These are phyloP conservation scores for Bubalus kerabau DNA, from an alignment of 2,113 vertebrate species.

Conservation along the genomic window DNA sequence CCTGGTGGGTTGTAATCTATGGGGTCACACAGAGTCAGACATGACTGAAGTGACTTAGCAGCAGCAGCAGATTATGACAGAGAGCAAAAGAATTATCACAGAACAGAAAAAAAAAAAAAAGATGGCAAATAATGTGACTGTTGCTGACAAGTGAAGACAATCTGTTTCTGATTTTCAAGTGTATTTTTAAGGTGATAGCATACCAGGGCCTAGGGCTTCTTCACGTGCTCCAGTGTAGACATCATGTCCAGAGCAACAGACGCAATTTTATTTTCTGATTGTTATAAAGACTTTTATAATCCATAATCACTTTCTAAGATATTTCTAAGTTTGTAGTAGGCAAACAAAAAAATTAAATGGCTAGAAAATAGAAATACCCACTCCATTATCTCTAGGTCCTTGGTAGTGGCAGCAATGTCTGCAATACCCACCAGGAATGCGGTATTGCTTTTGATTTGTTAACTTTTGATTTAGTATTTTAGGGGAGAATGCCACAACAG, in stretches of 20 bases:
- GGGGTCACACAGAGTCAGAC: no score
- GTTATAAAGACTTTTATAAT: neutral
- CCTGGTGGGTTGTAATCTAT: no score
- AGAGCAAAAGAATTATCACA: neutral
- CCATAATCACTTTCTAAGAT: neutral
- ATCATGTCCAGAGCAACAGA: neutral
- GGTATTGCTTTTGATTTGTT: neutral
- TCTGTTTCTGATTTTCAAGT: neutral
- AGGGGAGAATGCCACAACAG: neutral
- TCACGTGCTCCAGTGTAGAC: neutral
- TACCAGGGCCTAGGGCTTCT: neutral
- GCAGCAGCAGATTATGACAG: neutral
- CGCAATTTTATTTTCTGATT: neutral
- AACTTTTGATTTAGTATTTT: neutral
- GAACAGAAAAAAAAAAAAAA: neutral
- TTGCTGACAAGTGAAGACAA: neutral
- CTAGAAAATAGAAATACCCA: neutral
- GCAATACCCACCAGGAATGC: neutral
- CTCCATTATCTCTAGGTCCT: neutral
- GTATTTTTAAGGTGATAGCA: neutral
- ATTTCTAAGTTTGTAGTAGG: neutral
- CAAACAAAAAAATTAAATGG: neutral
- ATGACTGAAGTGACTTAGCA: no score
- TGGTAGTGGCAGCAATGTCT: neutral
- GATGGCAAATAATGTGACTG: neutral